phyloP scores from a whole-genome alignment of 1,140 invertebrate species.

The Scaptomyza hsui region DNA sequence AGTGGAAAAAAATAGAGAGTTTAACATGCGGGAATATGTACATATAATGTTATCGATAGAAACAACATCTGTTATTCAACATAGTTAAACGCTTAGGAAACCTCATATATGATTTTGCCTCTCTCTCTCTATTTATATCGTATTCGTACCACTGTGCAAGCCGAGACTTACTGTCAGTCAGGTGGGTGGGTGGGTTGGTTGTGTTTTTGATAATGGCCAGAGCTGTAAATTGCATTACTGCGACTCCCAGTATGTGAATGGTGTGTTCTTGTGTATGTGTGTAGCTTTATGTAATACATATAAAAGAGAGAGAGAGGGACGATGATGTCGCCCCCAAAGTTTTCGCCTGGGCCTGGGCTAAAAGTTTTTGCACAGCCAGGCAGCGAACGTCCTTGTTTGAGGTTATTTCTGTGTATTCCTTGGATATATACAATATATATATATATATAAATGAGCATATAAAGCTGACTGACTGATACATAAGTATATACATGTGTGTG shows the following conservation, averaged over 20 bases:
- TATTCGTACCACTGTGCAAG: neutral
- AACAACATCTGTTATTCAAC: no score
- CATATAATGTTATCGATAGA: no score
- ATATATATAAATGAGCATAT: conserved; percentile 2
- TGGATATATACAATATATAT: neutral
- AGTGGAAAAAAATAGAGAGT: neutral
- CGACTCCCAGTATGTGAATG: conserved; percentile 28
- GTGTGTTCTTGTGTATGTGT: neutral
- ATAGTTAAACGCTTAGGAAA: no score
- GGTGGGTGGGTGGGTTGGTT: neutral
- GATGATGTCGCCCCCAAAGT: neutral
- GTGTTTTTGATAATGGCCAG: conserved; percentile 16
- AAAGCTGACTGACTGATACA: conserved; percentile 15
- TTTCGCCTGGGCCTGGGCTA: conserved; percentile 12
- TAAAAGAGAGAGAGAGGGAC: conserved; percentile 1
- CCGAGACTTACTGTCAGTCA: neutral
- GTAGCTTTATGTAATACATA: conserved; percentile 68
- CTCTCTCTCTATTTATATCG: no score
- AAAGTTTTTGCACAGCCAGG: conserved; percentile 46
- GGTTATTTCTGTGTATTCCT: conserved; percentile 72
- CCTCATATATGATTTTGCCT: no score
- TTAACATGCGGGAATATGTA: no score
- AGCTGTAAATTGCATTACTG: conserved; percentile 79
- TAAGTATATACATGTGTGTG: conserved; percentile 1
- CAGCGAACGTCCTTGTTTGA: conserved; percentile 79